A percentile compares a stretch with the other conserved stretches of the same genome.
Conservation (phyloP, 2,113 vertebrate genomes). For the Aphyosemion australe region DNA sequence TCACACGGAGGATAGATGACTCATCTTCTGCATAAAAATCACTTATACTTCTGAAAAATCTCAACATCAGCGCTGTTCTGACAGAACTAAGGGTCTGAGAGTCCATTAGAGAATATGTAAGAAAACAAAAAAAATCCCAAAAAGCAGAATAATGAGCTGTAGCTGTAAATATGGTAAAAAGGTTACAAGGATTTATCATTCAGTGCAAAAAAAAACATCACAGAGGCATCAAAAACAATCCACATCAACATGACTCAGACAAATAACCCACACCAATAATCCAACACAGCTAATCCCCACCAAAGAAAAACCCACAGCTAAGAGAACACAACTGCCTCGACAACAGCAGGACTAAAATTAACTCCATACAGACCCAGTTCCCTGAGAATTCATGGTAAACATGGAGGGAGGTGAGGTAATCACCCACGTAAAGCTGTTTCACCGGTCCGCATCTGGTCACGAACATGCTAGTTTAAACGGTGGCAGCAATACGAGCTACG, state of each 20-base stretch:
- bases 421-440: constrained; percentile 13
- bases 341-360: constrained; percentile 38
- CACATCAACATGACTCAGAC: constrained; percentile 60
- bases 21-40: constrained; percentile 3
- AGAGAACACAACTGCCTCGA: constrained; percentile 38
- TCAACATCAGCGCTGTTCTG: background rate
- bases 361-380: constrained; percentile 21
- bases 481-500: no score
- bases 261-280: constrained; percentile 53
- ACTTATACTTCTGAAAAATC: background rate
- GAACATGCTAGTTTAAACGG: background rate
- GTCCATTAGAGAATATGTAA: background rate
- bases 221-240: constrained; percentile 35
- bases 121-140: background rate
- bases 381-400: constrained; percentile 21
- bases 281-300: constrained; percentile 54
- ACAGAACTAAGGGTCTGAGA: background rate
- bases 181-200: constrained; percentile 39
- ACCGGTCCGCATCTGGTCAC: background rate
- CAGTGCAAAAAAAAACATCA: constrained; percentile 9
- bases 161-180: constrained; percentile 9
- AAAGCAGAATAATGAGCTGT: no score
- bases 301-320: constrained; percentile 31
- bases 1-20: constrained; percentile 14
- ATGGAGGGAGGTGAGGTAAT: constrained; percentile 15